Conservation (phyloP, 2,113 vertebrate species). For the Dolichallabes microphthalmus region DNA sequence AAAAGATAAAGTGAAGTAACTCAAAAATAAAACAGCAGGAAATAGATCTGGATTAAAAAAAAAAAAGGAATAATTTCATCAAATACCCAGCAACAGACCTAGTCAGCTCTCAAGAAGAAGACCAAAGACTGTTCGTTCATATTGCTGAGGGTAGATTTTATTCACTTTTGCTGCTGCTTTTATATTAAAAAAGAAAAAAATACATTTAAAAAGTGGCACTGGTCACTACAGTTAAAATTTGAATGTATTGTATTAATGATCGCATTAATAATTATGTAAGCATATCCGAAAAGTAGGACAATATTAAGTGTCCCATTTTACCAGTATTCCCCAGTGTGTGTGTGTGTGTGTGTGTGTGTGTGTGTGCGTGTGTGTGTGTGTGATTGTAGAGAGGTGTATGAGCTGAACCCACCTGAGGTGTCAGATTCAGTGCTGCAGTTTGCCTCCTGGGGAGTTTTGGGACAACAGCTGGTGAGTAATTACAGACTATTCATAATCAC, state of each 20-base stretch:
- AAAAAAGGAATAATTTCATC: too few relatives aligned
- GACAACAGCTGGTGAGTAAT: constrained; percentile 89
- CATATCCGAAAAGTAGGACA: background rate
- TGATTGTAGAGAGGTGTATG: constrained; percentile 87
- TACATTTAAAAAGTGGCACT: background rate
- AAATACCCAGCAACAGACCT: too few relatives aligned
- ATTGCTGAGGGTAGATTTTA: too few relatives aligned
- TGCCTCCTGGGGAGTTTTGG: constrained; percentile 88
- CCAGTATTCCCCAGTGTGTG: too few relatives aligned
- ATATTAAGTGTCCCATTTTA: too few relatives aligned
- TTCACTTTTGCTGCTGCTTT: background rate
- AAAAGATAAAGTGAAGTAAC: too few relatives aligned
- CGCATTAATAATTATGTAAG: background rate
- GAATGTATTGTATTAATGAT: background rate
- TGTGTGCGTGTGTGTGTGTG: constrained; percentile 30
- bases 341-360: constrained; percentile 17
- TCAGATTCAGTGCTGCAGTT: constrained; percentile 90
- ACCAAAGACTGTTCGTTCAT: too few relatives aligned
- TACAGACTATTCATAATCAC: background rate
- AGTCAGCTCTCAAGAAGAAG: too few relatives aligned
- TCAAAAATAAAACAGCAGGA: too few relatives aligned
- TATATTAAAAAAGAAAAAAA: background rate
- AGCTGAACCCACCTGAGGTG: constrained; percentile 96
- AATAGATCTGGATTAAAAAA: too few relatives aligned
- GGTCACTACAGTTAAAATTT: background rate